Base-by-base conservation (phyloP, 2,888 invertebrate species). In the Oegoconia quadripuncta region DNA sequence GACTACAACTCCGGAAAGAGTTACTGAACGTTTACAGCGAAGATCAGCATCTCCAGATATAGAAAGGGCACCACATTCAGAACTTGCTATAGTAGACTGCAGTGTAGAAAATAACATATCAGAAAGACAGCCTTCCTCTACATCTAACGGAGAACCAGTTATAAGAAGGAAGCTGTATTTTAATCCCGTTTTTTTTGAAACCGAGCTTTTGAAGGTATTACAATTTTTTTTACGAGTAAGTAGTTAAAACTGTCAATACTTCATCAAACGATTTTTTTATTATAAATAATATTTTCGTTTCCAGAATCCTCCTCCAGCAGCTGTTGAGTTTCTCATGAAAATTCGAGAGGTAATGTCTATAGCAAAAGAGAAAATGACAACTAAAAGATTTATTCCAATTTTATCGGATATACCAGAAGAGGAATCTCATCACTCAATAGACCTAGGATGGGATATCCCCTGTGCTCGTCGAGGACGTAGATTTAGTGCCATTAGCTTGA, bases 151-250 rank as follows among this genome's bases (percentile, higher is more conserved):
- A 13, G 82, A 82, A 42, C 68, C 72, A 30, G 64, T 65, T 0
- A 89, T 92, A 5, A 88, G 95, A 41, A 91, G 92, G 55, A 95
- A 96, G 63, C 81, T 96, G 3, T 96, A 95, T 67, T 96, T 96
- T 62, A 96, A 96, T 77, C 96, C 96, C 0, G 95, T 96, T 1
- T 97, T 96, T 72, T 96, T 97, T 62, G 97, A 97, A 72, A 93
- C 93, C 1, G 95, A 96, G 65, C 82, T 95, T 45, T 80, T 97
- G 35, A 89, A 93, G 90, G 95, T 95, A 88, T 9, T 15, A 3
- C 27, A 12, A 27, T 12, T 27, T 13, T 27, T 27, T 9, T 7
- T 14, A 6, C 3, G 1, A 25, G 11, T 25, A 4, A 5, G 2
- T 11, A 25, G 12, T 25, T 11, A 12, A 5, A 4, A 25, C 7